phyloP scores from a whole-genome alignment of 2,113 vertebrate species.

The Myrmecobius fasciatus region DNA sequence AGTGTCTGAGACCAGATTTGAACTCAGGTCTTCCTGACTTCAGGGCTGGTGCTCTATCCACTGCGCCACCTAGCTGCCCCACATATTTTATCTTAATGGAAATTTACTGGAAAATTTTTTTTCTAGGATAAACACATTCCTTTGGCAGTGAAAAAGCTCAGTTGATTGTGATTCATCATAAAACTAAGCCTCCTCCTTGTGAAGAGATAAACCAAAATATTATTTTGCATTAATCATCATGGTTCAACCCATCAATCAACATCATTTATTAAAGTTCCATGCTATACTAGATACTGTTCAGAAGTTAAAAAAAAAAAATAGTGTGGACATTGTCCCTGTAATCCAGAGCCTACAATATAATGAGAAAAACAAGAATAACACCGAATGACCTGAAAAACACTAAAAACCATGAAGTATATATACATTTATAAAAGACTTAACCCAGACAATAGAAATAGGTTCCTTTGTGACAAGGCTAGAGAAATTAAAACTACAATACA shows the following conservation, averaged over 20 bases:
- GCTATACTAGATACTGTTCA: neutral
- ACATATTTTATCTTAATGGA: conserved; percentile 65
- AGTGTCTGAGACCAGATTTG: too few relatives aligned
- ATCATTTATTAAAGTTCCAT: neutral
- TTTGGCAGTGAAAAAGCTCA: conserved; percentile 59
- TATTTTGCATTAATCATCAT: conserved; percentile 60
- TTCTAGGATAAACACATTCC: conserved; percentile 73
- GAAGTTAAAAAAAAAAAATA: neutral
- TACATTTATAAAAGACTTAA: neutral
- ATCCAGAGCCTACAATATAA: neutral
- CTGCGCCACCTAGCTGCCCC: too few relatives aligned
- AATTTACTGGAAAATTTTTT: conserved; percentile 64
- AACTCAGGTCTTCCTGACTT: too few relatives aligned
- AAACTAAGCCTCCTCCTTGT: conserved; percentile 38
- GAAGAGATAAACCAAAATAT: conserved; percentile 65
- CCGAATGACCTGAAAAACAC: neutral
- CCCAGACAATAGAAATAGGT: neutral
- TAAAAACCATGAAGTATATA: neutral
- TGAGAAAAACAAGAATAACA: conserved; percentile 20
- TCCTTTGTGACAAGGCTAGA: neutral
- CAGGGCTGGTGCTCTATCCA: too few relatives aligned
- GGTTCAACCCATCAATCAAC: conserved; percentile 15
- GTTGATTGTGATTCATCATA: conserved; percentile 50
- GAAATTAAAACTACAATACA: neutral
- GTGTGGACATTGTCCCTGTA: neutral